Base-by-base conservation (phyloP, 2,888 invertebrate genomes). In the Abrostola triplasia region DNA sequence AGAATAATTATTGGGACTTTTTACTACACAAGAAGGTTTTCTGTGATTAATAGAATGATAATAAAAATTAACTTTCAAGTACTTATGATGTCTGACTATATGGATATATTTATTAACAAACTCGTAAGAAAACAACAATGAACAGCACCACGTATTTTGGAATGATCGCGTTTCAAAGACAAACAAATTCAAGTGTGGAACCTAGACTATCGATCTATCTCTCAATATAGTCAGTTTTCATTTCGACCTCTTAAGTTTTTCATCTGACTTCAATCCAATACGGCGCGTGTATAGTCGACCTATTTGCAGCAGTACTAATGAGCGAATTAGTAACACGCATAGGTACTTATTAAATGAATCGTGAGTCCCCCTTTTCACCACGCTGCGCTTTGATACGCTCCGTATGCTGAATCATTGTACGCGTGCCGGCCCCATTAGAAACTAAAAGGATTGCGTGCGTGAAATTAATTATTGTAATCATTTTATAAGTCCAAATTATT, bases 261-360 rank as follows among this genome's bases (percentile, higher is more conserved):
- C 36, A 36, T 49, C 36, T 35, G 11, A 36, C 36, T 49, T 36
- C 24, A 36, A 35, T 11, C 49, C 49, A 49, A 36, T 49, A 36
- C 36, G 1, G 5, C 10, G n/a, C 24, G 5, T 12, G 12, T 12
- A 12, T 11, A 35, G 36, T 35, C 42, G 10, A 42, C 47, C 50
- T 50, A 59, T 64, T 49, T 8, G 12, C 48, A 53, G 51, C 24
- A n/a, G 12, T 50, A 47, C 54, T 59, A 62, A 73, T 69, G 59
- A 70, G 49, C 52, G 67, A 64, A 67, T 70, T 58, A 47, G 58
- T 38, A 53, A 63, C 67, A 71, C 64, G 52, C 63, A 49, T 63
- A 47, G 44, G 44, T 47, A 55, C 56, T 47, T 48, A 63, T 59
- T 65, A 69, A 66, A 75, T 56, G 68, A 59, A 60, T 58, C 62